Conservation (phyloP, 2,797 vertebrate species). For the Lophius americanus region DNA sequence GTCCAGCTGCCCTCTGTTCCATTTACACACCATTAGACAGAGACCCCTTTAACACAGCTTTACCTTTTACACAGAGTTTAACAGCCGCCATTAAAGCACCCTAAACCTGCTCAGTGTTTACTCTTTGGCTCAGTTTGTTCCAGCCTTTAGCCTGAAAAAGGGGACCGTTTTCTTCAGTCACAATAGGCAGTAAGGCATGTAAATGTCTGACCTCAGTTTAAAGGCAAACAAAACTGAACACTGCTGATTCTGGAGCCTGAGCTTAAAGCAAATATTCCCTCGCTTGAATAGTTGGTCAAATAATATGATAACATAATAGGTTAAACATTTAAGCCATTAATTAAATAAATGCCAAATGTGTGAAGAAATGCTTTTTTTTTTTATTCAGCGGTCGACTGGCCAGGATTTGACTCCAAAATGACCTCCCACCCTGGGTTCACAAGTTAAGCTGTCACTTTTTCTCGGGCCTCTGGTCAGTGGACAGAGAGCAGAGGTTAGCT, state of each 20-base stretch:
- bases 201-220: constrained; percentile 51
- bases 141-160: constrained; percentile 46
- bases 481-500: constrained; percentile 77
- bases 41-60: constrained; percentile 65
- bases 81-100: constrained; percentile 51
- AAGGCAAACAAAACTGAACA: constrained; percentile 25
- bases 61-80: constrained; percentile 61
- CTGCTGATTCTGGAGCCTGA: background rate
- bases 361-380: background rate
- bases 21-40: constrained; percentile 68
- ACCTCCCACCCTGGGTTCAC: constrained; percentile 86
- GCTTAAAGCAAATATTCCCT: background rate
- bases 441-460: constrained; percentile 91
- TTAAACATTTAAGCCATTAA: too few relatives aligned
- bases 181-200: constrained; percentile 54
- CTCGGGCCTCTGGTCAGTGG: constrained; percentile 67
- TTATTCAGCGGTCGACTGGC: constrained; percentile 53
- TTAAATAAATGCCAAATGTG: background rate
- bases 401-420: constrained; percentile 78
- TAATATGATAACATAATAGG: background rate
- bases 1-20: constrained; percentile 75
- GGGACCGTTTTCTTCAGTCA: constrained; percentile 41
- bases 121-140: constrained; percentile 75
- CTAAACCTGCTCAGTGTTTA: constrained; percentile 63
- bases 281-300: background rate